A percentile compares a stretch with the other conserved stretches of the same genome.
phyloP scores from a whole-genome alignment of 2,797 vertebrate genomes.

The Podargus strigoides region DNA sequence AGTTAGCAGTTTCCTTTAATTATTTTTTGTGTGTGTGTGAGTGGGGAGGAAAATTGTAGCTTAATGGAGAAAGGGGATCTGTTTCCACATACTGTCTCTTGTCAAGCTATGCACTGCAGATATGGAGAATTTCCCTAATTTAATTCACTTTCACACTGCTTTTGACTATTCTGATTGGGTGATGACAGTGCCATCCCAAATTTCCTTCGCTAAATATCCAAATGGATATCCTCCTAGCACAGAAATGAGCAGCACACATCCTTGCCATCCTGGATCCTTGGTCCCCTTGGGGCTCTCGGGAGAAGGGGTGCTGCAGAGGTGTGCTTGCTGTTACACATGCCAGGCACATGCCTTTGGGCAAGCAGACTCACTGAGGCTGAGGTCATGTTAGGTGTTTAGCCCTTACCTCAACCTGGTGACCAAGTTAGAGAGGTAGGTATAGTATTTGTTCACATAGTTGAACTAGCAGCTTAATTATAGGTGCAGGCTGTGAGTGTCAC shows the following conservation, averaged over 20 bases:
- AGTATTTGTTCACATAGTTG: neutral
- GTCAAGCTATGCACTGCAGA: neutral
- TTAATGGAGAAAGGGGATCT: neutral
- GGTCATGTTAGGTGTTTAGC: neutral
- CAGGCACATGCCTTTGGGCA: accelerated
- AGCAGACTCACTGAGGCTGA: neutral
- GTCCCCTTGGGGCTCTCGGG: neutral
- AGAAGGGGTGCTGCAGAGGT: neutral
- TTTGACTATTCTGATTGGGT: neutral
- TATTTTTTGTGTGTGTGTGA: neutral
- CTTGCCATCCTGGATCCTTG: accelerated
- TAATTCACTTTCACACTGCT: neutral
- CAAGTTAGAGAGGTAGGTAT: neutral
- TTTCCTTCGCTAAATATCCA: neutral
- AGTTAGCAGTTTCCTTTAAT: neutral
- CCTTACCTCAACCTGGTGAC: neutral
- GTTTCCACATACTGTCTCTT: neutral
- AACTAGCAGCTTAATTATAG: neutral
- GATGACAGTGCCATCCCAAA: neutral
- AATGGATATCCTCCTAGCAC: accelerated
- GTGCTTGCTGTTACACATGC: neutral
- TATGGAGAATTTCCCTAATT: neutral
- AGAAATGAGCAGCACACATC: neutral
- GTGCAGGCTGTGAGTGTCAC: neutral
- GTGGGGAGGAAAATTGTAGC: neutral